These are phyloP conservation scores for Agrotis puta DNA, from an alignment of 2,888 invertebrate genomes.

Conservation along the genomic window DNA sequence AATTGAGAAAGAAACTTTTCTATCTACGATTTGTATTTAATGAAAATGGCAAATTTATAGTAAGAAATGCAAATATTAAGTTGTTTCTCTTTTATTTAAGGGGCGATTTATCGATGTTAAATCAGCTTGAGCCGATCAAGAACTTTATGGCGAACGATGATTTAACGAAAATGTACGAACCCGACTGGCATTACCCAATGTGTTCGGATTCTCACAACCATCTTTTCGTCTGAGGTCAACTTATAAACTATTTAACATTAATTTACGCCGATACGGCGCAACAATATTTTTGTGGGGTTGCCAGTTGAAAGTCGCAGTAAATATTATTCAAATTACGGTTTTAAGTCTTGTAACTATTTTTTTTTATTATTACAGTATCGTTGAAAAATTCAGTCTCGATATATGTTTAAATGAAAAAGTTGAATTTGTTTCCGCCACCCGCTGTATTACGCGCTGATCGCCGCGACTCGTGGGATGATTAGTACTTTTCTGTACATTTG, in stretches of 20 bases:
- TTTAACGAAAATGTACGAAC: conserved; percentile 3
- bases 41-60: too few species aligned
- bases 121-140: too few species aligned
- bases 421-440: too few species aligned
- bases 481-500: not conserved
- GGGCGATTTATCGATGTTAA: too few species aligned
- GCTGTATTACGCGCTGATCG: too few species aligned
- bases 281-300: conserved; percentile 26
- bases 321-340: not conserved
- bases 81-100: too few species aligned
- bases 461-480: too few species aligned
- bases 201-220: conserved; percentile 23
- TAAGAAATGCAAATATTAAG: too few species aligned
- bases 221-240: conserved; percentile 17
- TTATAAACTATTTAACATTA: conserved; percentile 51
- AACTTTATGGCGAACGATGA: not conserved
- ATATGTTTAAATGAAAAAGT: not conserved
- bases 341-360: too few species aligned
- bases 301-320: conserved; percentile 5
- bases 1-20: too few species aligned
- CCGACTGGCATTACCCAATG: not conserved
- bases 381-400: not conserved
- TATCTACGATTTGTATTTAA: too few species aligned
- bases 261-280: conserved; percentile 60
- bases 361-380: not conserved